Conservation (phyloP, 2,113 vertebrate species). For the Mormoops blainvillei region DNA sequence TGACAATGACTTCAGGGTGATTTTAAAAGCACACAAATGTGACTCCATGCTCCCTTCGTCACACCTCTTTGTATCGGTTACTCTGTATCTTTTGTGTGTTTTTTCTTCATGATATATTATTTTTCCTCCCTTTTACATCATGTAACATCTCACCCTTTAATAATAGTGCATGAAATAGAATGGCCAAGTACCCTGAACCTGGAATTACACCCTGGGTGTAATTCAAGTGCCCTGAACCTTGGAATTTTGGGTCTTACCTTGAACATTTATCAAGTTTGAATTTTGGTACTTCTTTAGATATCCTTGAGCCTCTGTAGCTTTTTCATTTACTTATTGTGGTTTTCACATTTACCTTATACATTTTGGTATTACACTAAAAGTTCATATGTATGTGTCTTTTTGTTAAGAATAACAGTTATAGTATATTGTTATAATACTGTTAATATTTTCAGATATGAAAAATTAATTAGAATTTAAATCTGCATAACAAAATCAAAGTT, state of each 20-base stretch:
- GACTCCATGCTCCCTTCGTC: background rate
- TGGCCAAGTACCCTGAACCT: background rate
- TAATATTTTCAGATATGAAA: background rate
- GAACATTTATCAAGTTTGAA: background rate
- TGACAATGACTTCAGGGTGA: background rate
- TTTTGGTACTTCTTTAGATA: too few relatives aligned
- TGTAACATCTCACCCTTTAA: background rate
- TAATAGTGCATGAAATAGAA: background rate
- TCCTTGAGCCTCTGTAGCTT: background rate
- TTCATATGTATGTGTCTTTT: background rate
- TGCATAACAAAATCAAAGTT: background rate
- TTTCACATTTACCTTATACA: background rate
- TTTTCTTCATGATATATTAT: background rate
- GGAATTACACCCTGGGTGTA: background rate
- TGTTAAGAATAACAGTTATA: background rate
- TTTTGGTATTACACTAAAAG: background rate
- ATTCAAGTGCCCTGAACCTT: too few relatives aligned
- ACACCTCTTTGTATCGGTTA: background rate
- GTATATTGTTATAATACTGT: background rate
- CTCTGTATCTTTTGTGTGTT: background rate
- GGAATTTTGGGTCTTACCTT: background rate
- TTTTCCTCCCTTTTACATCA: background rate
- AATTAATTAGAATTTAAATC: background rate
- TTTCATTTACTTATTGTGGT: background rate
- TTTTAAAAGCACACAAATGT: background rate